Percentiles rank a stretch among this genome's conserved stretches.
phyloP scores from a whole-genome alignment of 1,140 invertebrate genomes.

The Neuroterus valhalla region DNA sequence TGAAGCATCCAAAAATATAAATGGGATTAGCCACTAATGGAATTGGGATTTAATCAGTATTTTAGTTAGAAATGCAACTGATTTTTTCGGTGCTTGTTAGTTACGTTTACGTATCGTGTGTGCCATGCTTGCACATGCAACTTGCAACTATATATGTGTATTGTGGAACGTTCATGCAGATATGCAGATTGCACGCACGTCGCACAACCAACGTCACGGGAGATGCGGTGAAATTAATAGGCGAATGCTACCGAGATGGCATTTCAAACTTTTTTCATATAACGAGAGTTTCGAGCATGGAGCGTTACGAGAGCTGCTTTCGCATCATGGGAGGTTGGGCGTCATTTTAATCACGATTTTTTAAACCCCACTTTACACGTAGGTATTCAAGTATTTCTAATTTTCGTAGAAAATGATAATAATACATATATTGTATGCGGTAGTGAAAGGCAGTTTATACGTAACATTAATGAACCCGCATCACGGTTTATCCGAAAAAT shows the following conservation, averaged over 20 bases:
- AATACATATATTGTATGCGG: no score
- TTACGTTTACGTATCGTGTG: constrained; percentile 5
- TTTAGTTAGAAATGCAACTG: no score
- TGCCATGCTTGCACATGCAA: constrained; percentile 38
- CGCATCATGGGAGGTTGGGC: constrained; percentile 16
- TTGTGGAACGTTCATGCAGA: constrained; percentile 5
- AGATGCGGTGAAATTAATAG: constrained; percentile 56
- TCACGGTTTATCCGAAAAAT: no score
- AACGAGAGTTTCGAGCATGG: constrained; percentile 42
- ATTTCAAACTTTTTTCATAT: constrained; percentile 65
- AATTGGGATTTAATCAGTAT: no score
- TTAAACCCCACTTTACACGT: constrained; percentile 23
- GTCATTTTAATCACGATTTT: constrained; percentile 28
- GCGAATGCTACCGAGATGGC: constrained; percentile 55
- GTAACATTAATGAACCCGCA: no score
- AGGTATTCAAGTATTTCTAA: constrained; percentile 16
- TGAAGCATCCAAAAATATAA: no score
- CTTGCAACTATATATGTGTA: not conserved
- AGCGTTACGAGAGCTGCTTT: constrained; percentile 9
- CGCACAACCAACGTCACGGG: constrained; percentile 37
- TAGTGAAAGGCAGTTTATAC: no score
- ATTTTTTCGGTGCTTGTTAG: no score
- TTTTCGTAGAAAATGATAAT: not conserved
- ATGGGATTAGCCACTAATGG: no score
- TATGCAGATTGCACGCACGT: constrained; percentile 26